A percentile compares a stretch with the other conserved stretches of the same genome.
Evolutionary conservation across 2,113 vertebrate species (phyloP).

Genomic region (Philantomba maxwellii): DNA sequence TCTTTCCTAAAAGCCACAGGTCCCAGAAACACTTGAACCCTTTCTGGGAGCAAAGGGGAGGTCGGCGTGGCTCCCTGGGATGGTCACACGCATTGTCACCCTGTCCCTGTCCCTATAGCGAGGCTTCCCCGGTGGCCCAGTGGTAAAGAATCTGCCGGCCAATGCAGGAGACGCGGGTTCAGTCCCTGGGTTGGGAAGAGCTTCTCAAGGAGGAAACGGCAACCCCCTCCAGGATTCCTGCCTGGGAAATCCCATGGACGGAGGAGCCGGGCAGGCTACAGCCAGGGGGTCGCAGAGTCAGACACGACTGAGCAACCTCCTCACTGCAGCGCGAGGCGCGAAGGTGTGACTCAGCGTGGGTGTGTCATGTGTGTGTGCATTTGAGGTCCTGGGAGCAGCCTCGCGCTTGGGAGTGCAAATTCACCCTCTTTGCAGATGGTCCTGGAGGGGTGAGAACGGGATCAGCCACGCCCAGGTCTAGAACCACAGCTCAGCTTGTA

Average conservation of each 20-base stretch:
- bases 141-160: neutral
- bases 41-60: neutral
- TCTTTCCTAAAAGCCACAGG: neutral
- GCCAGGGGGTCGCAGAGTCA: neutral
- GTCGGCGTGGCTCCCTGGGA: accelerated
- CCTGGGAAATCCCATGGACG: neutral
- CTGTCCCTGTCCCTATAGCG: accelerated
- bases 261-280: neutral
- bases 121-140: neutral
- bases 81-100: accelerated
- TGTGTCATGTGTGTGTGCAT: accelerated
- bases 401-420: accelerated
- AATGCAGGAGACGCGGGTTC: neutral
- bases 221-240: neutral
- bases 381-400: neutral
- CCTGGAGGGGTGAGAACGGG: accelerated
- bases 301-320: neutral
- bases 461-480: accelerated
- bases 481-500: neutral
- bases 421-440: neutral
- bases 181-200: neutral
- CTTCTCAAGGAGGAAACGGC: neutral
- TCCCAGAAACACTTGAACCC: neutral
- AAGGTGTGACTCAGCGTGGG: accelerated
- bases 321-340: accelerated